phyloP scores from a whole-genome alignment of 2,113 vertebrate species.

The Heterotis niloticus region DNA sequence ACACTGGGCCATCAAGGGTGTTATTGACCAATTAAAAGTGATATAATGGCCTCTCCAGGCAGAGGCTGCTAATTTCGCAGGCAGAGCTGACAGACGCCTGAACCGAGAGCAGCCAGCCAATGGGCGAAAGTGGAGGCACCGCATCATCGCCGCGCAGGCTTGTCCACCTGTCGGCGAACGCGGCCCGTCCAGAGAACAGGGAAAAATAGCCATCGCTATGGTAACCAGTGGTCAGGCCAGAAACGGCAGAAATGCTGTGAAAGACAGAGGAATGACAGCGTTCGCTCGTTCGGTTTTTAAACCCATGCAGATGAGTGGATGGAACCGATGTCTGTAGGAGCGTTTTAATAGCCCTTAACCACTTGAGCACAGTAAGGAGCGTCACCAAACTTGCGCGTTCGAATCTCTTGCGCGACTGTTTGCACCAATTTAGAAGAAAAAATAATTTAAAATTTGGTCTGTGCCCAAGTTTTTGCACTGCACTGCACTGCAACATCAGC shows the following conservation, averaged over 20 bases:
- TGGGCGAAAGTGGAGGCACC: background rate
- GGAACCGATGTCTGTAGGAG: too few relatives aligned
- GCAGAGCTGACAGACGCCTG: background rate
- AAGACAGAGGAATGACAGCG: slow-evolving; percentile 15
- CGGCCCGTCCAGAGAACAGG: slow-evolving; percentile 10
- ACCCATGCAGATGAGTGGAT: background rate
- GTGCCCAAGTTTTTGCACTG: too few relatives aligned
- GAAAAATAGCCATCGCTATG: slow-evolving; percentile 18
- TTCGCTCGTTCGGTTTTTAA: background rate
- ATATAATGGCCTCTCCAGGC: background rate
- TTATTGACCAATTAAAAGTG: slow-evolving; percentile 25
- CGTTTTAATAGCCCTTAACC: too few relatives aligned
- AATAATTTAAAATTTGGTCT: too few relatives aligned
- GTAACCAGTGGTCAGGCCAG: slow-evolving; percentile 3
- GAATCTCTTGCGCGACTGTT: too few relatives aligned
- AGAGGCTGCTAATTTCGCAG: background rate
- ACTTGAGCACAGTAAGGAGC: too few relatives aligned
- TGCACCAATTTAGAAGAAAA: too few relatives aligned
- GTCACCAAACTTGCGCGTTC: too few relatives aligned
- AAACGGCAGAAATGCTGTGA: slow-evolving; percentile 12
- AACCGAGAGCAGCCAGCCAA: background rate
- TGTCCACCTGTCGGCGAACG: slow-evolving; percentile 9
- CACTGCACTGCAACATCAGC: too few relatives aligned
- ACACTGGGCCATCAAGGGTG: background rate
- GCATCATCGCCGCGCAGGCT: slow-evolving; percentile 1